These are phyloP conservation scores for Polypterus bichir DNA, from an alignment of 2,113 vertebrate species.

Conservation along the genomic window DNA sequence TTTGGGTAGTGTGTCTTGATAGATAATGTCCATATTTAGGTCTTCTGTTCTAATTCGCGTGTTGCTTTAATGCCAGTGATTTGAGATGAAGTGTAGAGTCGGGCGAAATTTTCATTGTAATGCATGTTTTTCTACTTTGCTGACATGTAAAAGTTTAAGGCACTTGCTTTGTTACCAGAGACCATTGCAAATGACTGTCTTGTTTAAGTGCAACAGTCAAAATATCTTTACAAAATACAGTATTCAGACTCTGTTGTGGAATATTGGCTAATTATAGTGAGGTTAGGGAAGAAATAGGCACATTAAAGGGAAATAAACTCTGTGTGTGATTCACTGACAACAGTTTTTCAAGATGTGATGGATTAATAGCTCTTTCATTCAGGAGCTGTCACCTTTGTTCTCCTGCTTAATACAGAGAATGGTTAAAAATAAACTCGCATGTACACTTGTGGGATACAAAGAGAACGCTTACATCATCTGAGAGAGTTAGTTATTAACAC, in stretches of 20 bases:
- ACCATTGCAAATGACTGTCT: not conserved
- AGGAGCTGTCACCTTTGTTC: conserved; percentile 26
- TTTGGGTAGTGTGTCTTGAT: no score
- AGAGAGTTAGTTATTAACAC: conserved; percentile 8
- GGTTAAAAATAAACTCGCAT: conserved; percentile 36
- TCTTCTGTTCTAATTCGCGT: no score
- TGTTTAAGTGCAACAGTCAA: conserved; percentile 16
- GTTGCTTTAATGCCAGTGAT: no score
- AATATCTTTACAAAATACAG: conserved; percentile 6
- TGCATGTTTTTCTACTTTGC: no score
- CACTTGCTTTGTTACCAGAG: no score
- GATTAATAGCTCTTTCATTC: conserved; percentile 27
- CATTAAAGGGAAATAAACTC: conserved; percentile 10
- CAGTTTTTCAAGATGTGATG: conserved; percentile 15
- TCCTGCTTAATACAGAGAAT: conserved; percentile 25
- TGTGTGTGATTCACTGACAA: conserved; percentile 10
- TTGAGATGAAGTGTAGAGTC: no score
- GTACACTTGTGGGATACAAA: conserved; percentile 16
- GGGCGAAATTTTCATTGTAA: no score
- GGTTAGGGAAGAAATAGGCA: conserved; percentile 16
- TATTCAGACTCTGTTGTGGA: conserved; percentile 1
- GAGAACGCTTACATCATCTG: not conserved
- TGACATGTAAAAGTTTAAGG: no score
- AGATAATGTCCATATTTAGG: no score
- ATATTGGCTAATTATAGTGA: conserved; percentile 1